These are phyloP conservation scores for Saccostrea glomerata DNA, from an alignment of 1,140 invertebrate species.

Conservation along the genomic window DNA sequence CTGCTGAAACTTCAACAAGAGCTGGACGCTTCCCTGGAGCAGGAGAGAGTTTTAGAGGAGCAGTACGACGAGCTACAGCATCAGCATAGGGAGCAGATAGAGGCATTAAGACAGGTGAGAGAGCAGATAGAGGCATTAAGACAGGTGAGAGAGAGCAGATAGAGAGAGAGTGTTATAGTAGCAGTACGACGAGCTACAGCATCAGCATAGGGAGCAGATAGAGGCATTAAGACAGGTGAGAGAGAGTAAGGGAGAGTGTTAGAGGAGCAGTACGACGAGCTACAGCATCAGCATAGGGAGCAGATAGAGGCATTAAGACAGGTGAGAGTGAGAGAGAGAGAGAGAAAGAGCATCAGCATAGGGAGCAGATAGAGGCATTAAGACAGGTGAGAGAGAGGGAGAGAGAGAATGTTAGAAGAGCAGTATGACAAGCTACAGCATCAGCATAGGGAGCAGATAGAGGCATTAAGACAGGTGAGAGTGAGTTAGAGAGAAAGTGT, in stretches of 20 bases:
- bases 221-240: slow-evolving; percentile 27
- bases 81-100: slow-evolving; percentile 41
- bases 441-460: too few relatives aligned
- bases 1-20: slow-evolving; percentile 59
- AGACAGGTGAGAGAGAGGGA: too few relatives aligned
- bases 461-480: too few relatives aligned
- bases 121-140: slow-evolving; percentile 28
- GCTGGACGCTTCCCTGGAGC: slow-evolving; percentile 55
- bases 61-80: slow-evolving; percentile 55
- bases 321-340: background rate
- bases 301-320: slow-evolving; percentile 46
- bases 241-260: background rate
- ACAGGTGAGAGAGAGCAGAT: slow-evolving; percentile 17
- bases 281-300: slow-evolving; percentile 46
- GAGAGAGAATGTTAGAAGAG: too few relatives aligned
- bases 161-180: background rate
- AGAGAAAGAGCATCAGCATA: too few relatives aligned
- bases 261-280: background rate
- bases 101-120: slow-evolving; percentile 27
- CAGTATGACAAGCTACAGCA: too few relatives aligned
- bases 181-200: slow-evolving; percentile 54
- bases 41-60: slow-evolving; percentile 56
- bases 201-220: slow-evolving; percentile 43
- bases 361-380: too few relatives aligned
- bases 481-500: too few relatives aligned